Evolutionary conservation across 2,113 vertebrate species (phyloP), one percentile per base, ranked within the genome.

Genomic region (Melanerpes formicivorus): DNA sequence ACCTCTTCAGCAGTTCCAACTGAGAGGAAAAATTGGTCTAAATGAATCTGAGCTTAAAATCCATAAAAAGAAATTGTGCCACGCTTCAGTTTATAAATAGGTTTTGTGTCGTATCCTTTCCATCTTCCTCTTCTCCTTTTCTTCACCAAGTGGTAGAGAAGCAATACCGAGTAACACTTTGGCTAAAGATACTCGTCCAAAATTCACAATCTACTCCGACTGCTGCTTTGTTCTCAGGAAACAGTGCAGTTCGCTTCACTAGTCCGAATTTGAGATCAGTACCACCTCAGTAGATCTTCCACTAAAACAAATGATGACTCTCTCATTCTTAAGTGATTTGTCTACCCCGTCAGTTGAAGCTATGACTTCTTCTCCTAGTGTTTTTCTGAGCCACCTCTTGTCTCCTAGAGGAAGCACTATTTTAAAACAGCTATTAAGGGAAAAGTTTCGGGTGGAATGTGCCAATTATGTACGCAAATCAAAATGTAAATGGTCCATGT

Each of bases 11-110:
- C 90, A 83, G 55, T 81, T 95, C 80, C 71, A 88, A 46, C 91
- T 88, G 86, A 67, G 83, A 92, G 71, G 42, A 73, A 70, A 80
- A 92, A 66, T 79, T 81, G 64, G 56, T 92, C 78, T 84, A 84
- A 94, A 88, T 63, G 63, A 90, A 90, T 66, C 52, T 52, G 84
- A 82, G 85, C 63, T 69, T 95, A 87, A 94, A 88, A 93, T 90
- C 74, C 50, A 16, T 79, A 66, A 89, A 86, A 90, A 90, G 75
- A 93, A 93, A 87, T 80, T 60, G 75, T 95, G 84, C 80, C 74
- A 71, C 4, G 5, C 71, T 56, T 93, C 40, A 13, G 73, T 59
- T 81, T 82, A 92, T 88, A 92, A 93, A 88, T 96, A 92, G 75
- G 50, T 60, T 52, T 14, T 0, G 1, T 89, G 75, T 81, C 25